Evolutionary conservation across 2,888 invertebrate species (phyloP), one percentile per base, ranked within the genome.

Genomic region (Atrina japonica): DNA sequence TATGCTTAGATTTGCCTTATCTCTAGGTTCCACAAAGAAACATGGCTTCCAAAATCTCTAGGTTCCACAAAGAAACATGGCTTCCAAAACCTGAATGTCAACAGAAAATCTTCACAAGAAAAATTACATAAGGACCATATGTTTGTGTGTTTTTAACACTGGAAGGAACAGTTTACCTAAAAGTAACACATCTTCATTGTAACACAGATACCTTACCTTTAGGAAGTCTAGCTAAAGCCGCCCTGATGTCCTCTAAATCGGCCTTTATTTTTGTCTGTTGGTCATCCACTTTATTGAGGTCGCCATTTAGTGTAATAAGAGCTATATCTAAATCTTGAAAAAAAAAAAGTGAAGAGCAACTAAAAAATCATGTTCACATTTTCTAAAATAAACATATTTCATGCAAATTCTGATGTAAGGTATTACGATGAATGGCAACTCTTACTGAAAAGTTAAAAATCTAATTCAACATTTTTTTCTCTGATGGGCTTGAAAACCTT

Each of bases 301-400:
- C 79, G 6, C 59, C 63, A 50, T 80, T 70, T 25, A 82, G 40
- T 23, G 47, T 63, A 9, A 29, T 43, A 14, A 81, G 56, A 25
- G 73, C 75, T 47, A 56, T 66, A 49, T 73, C 75, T 18, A 83
- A 50, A 52, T 61, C 78, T 79, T 65, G 25, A 77, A 74, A 1
- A 18, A 14, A 56, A 6, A 66, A 50, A 35, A 41, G 23, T 47
- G 11, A 29, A 25, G 14, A n/a, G n/a, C n/a, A n/a, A n/a, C n/a
- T n/a, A 18, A 40, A 40, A 9, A 9, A 23, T 60, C 29, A 53
- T 27, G 29, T 25, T 25, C 14, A 7, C 27, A 1, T 27, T 27
- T 9, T 27, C 25, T 16, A 11, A 41, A 41, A 11, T 7, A 35
- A 35, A 7, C 11, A 35, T 7, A 35, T 35, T 5, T 35, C 35